A percentile compares a stretch with the other conserved stretches of the same genome.
Conservation (phyloP, 2,888 invertebrate species). For the Amphipyra tragopoginis region DNA sequence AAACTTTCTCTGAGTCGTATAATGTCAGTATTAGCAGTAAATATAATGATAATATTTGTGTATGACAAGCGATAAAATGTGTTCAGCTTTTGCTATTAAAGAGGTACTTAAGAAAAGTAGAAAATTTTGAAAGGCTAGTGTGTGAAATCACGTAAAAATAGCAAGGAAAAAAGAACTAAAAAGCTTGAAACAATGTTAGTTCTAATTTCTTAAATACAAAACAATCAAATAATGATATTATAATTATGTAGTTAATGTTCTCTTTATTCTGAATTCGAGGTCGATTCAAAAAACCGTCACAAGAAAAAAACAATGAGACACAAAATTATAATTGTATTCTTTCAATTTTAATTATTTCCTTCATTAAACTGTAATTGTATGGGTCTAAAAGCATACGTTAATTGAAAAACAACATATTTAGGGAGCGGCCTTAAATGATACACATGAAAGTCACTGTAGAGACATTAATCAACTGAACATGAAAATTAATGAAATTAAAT, state of each 20-base stretch:
- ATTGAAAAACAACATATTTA: conserved; percentile 42
- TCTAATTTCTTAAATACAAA: no score
- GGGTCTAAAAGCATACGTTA: conserved; percentile 42
- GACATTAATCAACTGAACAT: conserved; percentile 30
- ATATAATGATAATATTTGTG: conserved; percentile 8
- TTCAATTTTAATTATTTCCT: conserved; percentile 24
- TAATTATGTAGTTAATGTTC: no score
- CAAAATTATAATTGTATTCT: neutral
- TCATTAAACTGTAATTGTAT: conserved; percentile 15
- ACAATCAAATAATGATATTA: no score
- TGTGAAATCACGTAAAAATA: no score
- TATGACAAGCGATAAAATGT: neutral
- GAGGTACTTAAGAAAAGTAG: no score
- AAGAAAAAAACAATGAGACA: no score
- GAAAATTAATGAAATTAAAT: conserved; percentile 31
- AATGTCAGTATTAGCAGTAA: conserved; percentile 13
- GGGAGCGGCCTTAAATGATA: conserved; percentile 34
- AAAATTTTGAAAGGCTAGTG: no score
- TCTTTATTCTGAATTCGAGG: no score
- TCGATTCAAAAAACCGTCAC: no score
- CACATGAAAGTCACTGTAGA: conserved; percentile 33
- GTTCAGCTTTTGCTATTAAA: neutral
- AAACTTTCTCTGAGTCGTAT: conserved; percentile 35
- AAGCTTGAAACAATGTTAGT: no score
- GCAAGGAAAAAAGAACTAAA: no score